Conservation (phyloP, 2,113 vertebrate genomes). For the Marcusenius ussheri region DNA sequence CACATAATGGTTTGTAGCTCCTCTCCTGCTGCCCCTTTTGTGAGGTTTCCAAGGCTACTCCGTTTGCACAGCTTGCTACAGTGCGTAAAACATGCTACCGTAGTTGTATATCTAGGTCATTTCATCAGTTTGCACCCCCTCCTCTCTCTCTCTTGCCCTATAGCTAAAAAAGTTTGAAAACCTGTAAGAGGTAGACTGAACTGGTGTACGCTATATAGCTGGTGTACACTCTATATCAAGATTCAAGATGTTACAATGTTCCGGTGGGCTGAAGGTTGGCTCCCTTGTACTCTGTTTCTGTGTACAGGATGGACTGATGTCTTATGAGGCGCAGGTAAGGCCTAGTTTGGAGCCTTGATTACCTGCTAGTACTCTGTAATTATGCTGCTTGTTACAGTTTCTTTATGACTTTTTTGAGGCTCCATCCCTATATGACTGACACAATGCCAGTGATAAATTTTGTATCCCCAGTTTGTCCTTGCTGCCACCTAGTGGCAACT, state of each 20-base stretch:
- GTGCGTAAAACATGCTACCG: not conserved
- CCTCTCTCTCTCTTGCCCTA: not conserved
- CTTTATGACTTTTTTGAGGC: not conserved
- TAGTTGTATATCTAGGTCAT: conserved; percentile 9
- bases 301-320: not conserved
- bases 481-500: conserved; percentile 17
- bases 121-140: not conserved
- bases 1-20: not conserved
- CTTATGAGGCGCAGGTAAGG: not conserved
- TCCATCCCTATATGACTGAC: not conserved
- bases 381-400: not conserved
- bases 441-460: not conserved
- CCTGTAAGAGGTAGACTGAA: not conserved
- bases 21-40: not conserved
- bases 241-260: not conserved
- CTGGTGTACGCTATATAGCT: not conserved
- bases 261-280: not conserved
- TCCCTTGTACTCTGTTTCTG: not conserved
- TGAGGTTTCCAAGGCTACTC: conserved; percentile 18
- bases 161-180: not conserved
- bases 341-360: not conserved
- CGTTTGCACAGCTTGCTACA: not conserved
- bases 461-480: not conserved
- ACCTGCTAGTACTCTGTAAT: not conserved
- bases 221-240: not conserved